Evolutionary conservation across 2,113 vertebrate species (phyloP), one percentile per base, ranked within the genome.

Genomic region (Mandrillus leucophaeus): DNA sequence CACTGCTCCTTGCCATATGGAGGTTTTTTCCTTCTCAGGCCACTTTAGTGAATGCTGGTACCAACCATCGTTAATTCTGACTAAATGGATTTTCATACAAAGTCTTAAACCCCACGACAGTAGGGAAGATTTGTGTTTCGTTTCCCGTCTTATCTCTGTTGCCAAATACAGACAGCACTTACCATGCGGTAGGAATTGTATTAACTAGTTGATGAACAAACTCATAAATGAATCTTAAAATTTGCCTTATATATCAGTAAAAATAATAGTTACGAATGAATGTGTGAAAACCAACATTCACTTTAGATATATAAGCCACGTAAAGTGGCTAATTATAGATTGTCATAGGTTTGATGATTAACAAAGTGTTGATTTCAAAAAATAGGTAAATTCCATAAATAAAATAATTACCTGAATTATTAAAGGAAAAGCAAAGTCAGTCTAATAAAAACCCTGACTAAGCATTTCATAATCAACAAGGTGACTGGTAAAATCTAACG

Each of bases 391-490:
- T 82, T 70, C 32, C 68, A 0, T 38, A 89, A 92, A 64, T 64
- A 30, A 30, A 64, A 64, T 30, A 30, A 30, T 64, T 64, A 64
- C 27, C 22, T 73, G 90, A 97, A 48, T 92, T 95, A 95, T 4
- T 80, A 96, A 92, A 85, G 52, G 5, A 5, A 61, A 68, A 45
- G 32, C 35, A 97, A 80, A 87, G 8, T 85, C 18, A 18, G 45
- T 78, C 93, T 95, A 97, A 87, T 95, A 94, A 95, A 95, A 48
- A 50, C 79, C 43, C 48, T 92, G 9, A 95, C 89, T 98, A 93
- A 92, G 22, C 88, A 59, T 92, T 89, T 96, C 94, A 95, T 20
- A 90, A 88, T 97, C 72, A 48, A 83, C n/a, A 72, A 91, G 52
- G 92, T 50, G 1, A 18, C 48, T 75, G 86, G 92, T 38, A 87